Base-by-base conservation (phyloP, 2,113 vertebrate genomes). In the Ellobius talpinus region DNA sequence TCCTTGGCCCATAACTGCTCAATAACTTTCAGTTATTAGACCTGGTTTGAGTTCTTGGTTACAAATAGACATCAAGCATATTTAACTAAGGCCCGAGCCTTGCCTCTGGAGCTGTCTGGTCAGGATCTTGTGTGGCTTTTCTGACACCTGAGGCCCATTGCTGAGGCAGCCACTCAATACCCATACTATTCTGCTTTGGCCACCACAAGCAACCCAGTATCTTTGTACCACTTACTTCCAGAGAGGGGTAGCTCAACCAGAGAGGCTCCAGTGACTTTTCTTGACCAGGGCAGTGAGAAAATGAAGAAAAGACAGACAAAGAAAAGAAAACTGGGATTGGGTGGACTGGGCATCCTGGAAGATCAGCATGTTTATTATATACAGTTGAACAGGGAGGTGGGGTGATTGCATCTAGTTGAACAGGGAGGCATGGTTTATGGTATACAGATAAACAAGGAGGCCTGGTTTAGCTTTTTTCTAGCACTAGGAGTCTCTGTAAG, bases 1-100 rank as follows among this genome's bases (percentile, higher is more conserved):
- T 89, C 90, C 52, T 73, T 61, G 17, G 16, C 29, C 87, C 45
- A 10, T 36, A 52, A 55, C 42, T 76, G 58, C 79, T 70, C 65
- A 74, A 9, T 90, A 78, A 79, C 92, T 90, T 91, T n/a, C 31
- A 76, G 26, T 92, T 87, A 47, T 87, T 87, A 24, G 47, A 96
- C 96, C 77, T 2, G 0, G 39, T 77, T 47, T 88, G 58, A 29
- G 42, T 52, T 95, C 50, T 70, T 93, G 88, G 45, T 81, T 92
- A 92, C 66, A 86, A 81, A 90, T 82, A 89, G 91, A 89, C 23
- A 70, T 23, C n/a, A 39, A 65, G 2, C 76, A 45, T 76, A 29
- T 50, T n/a, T 47, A 79, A 87, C 81, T 87, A 93, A 52, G 79
- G 45, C 14, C n/a, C 11, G 24, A 23, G n/a, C 33, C 36, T 50